Conservation (phyloP, 2,797 vertebrate genomes). For the Eleutherodactylus coqui region DNA sequence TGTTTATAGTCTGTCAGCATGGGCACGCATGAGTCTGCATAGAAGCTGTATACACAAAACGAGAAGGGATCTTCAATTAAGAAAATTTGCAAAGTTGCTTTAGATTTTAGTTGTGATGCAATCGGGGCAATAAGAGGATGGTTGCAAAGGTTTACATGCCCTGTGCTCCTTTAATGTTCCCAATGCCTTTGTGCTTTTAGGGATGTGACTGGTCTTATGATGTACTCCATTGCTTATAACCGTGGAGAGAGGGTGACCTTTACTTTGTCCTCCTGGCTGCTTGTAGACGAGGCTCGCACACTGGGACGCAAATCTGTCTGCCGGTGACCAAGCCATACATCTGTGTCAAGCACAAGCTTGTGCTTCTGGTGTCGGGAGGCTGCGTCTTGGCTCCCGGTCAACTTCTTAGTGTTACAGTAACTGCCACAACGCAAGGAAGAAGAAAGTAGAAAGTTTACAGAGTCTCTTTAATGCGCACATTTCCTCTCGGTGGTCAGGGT, state of each 20-base stretch:
- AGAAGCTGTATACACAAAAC: not conserved
- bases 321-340: conserved; percentile 16
- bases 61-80: not conserved
- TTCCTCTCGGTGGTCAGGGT: conserved; percentile 41
- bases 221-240: not conserved
- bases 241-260: conserved; percentile 36
- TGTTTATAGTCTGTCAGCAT: not conserved
- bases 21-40: not conserved
- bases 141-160: not conserved
- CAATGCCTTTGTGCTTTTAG: not conserved
- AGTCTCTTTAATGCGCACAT: conserved; percentile 43
- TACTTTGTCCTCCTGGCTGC: conserved; percentile 50
- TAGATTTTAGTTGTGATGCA: not conserved
- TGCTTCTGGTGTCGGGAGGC: conserved; percentile 6
- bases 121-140: not conserved
- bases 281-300: conserved; percentile 5
- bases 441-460: conserved; percentile 12
- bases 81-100: not conserved
- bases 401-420: conserved; percentile 18
- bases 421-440: conserved; percentile 1
- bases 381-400: conserved; percentile 47
- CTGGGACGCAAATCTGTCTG: conserved; percentile 40
- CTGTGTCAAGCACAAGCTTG: conserved; percentile 53
- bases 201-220: not conserved
- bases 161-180: not conserved